A percentile compares a stretch with the other conserved stretches of the same genome.
These are phyloP conservation scores for Heliconius ismenius DNA, from an alignment of 2,888 invertebrate species.

Conservation along the genomic window DNA sequence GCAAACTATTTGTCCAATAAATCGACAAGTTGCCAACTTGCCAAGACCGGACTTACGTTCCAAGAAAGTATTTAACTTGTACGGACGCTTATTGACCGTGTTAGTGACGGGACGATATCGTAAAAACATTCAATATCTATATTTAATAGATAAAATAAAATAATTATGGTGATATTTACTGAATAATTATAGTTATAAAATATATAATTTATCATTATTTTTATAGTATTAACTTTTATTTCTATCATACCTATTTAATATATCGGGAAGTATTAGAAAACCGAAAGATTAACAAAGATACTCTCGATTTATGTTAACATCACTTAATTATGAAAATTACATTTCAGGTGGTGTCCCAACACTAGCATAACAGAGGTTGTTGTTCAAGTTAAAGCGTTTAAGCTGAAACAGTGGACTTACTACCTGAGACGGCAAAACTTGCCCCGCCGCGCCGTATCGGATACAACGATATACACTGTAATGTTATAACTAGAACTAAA, in stretches of 20 bases:
- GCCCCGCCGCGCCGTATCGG: conserved; percentile 46
- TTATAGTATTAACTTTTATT: background rate
- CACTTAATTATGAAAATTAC: conserved; percentile 7
- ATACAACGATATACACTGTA: conserved; percentile 19
- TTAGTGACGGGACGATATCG: conserved; percentile 36
- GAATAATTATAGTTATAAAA: background rate
- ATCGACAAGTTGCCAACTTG: conserved; percentile 74
- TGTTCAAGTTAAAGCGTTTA: conserved; percentile 73
- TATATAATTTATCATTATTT: background rate
- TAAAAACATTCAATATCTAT: conserved; percentile 12
- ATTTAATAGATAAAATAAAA: background rate
- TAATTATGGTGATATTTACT: background rate
- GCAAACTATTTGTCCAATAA: conserved; percentile 62
- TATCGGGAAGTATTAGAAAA: background rate
- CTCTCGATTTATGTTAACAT: background rate
- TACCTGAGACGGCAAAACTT: conserved; percentile 79
- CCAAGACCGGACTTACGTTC: conserved; percentile 77
- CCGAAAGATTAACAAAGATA: background rate
- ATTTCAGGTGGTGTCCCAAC: conserved; percentile 26
- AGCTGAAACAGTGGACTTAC: conserved; percentile 80
- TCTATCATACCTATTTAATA: background rate
- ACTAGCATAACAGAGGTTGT: conserved; percentile 54
- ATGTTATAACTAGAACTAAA: background rate
- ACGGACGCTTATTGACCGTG: conserved; percentile 48
- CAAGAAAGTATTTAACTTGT: conserved; percentile 75